Percentiles rank a stretch among this genome's conserved stretches.
These are phyloP conservation scores for Rhea americana DNA, from an alignment of 2,113 vertebrate genomes.

Conservation along the genomic window DNA sequence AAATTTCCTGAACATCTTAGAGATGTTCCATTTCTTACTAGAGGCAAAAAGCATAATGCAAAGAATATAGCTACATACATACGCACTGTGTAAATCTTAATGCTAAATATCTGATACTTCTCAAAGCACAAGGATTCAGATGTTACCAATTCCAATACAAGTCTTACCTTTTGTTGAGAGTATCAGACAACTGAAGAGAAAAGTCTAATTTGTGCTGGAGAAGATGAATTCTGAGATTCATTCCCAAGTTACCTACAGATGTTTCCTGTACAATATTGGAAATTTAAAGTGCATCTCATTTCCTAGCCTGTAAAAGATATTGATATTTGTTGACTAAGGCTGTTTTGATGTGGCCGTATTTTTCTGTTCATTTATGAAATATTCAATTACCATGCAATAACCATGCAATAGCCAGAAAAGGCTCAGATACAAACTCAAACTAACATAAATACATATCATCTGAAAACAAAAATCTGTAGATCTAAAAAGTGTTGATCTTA, in stretches of 20 bases:
- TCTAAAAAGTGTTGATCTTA: background rate
- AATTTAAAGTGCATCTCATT: background rate
- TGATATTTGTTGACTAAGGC: background rate
- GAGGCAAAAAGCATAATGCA: background rate
- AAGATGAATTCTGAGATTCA: background rate
- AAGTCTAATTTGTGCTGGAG: background rate
- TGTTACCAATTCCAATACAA: background rate
- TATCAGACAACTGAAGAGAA: background rate
- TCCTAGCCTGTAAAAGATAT: background rate
- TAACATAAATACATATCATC: background rate
- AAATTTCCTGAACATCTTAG: background rate
- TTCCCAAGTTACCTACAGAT: background rate
- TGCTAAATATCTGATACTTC: background rate
- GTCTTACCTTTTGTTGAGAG: background rate
- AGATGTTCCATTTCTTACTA: background rate
- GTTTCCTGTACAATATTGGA: background rate
- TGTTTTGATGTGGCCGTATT: background rate
- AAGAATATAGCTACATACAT: accelerated
- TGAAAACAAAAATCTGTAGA: background rate
- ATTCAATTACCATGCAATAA: background rate
- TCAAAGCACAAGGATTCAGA: background rate
- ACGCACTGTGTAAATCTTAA: accelerated
- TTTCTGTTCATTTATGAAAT: background rate
- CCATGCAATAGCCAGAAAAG: background rate
- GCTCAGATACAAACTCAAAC: background rate